These are phyloP conservation scores for Proctacanthus coquilletti DNA, from an alignment of 1,140 invertebrate genomes.

Conservation along the genomic window DNA sequence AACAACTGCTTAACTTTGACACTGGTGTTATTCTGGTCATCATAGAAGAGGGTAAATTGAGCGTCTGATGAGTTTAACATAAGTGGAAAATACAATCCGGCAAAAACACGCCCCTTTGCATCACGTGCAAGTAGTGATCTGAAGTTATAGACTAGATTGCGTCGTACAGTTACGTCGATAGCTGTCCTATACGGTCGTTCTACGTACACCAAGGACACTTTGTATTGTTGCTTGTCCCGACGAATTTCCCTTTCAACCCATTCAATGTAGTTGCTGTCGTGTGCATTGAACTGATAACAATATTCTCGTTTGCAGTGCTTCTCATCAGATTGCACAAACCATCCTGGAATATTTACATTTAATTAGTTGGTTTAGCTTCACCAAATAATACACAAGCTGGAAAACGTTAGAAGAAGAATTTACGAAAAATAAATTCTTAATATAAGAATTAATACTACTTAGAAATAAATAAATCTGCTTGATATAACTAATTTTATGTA, in stretches of 20 bases:
- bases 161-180: conserved; percentile 70
- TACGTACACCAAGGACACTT: conserved; percentile 60
- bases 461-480: no score
- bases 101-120: conserved; percentile 59
- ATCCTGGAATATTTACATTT: no score
- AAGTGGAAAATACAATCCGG: conserved; percentile 70
- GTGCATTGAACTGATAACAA: conserved; percentile 49
- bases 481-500: no score
- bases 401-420: no score
- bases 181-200: conserved; percentile 62
- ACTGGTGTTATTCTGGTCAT: conserved; percentile 40
- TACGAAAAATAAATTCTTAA: no score
- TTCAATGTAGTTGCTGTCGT: conserved; percentile 56
- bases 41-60: conserved; percentile 65
- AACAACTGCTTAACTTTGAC: conserved; percentile 52
- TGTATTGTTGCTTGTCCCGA: conserved; percentile 38
- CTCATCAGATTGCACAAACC: conserved; percentile 68
- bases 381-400: no score
- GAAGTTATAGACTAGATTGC: conserved; percentile 80
- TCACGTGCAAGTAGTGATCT: conserved; percentile 64
- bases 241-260: conserved; percentile 63
- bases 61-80: conserved; percentile 39
- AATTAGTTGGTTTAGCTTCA: no score
- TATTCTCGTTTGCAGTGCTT: conserved; percentile 60
- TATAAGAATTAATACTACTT: no score